Evolutionary conservation across 2,888 invertebrate genomes (phyloP).

Genomic region (Aphidius colemani): DNA sequence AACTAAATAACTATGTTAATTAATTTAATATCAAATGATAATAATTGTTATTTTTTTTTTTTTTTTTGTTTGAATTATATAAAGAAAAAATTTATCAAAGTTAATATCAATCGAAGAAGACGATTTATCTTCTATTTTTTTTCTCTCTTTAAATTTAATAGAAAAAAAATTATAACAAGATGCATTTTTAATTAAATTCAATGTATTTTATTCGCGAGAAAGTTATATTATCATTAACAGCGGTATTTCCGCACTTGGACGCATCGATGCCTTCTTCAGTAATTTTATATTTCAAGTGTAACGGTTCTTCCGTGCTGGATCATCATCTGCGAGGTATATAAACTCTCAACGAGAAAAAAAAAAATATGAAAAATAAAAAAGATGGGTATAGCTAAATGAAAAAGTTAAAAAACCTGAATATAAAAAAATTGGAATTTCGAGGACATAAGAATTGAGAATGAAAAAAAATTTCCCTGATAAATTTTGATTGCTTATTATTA

Average conservation of each 20-base stretch:
- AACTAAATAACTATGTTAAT: too few relatives aligned
- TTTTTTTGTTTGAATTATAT: slow-evolving; percentile 6
- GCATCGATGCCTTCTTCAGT: slow-evolving; percentile 2
- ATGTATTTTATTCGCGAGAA: not conserved
- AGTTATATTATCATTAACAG: slow-evolving; percentile 10
- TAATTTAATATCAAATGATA: too few relatives aligned
- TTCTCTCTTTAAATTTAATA: too few relatives aligned
- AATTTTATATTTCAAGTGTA: slow-evolving; percentile 27
- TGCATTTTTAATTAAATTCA: not conserved
- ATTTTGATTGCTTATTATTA: not conserved
- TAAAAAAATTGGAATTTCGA: slow-evolving; percentile 22
- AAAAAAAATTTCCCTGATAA: slow-evolving; percentile 4
- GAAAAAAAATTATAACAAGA: too few relatives aligned
- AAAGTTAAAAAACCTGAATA: not conserved
- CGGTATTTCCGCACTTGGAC: slow-evolving; percentile 11
- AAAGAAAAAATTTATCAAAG: too few relatives aligned
- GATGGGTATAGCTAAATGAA: too few relatives aligned
- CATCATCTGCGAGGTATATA: slow-evolving; percentile 22
- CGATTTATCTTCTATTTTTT: not conserved
- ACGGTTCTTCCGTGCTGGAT: slow-evolving; percentile 35
- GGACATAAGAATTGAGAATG: slow-evolving; percentile 15
- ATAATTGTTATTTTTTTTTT: too few relatives aligned
- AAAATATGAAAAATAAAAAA: too few relatives aligned
- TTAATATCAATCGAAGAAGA: too few relatives aligned
- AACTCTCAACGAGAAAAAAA: not conserved